These are phyloP conservation scores for Micromesistius poutassou DNA, from an alignment of 2,797 vertebrate species.

Conservation along the genomic window DNA sequence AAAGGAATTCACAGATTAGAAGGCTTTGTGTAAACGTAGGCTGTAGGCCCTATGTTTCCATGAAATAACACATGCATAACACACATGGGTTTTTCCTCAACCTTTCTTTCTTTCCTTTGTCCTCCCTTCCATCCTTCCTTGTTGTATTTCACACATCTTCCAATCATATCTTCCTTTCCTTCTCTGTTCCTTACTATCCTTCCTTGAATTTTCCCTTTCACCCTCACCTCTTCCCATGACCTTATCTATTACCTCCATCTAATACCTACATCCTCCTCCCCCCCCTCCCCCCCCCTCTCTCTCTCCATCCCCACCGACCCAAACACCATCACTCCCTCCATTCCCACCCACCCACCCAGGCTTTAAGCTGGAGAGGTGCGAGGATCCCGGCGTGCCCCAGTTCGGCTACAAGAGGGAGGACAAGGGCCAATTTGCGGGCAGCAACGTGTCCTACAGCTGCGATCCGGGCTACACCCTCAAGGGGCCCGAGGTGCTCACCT, in stretches of 20 bases:
- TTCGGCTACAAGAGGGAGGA: slow-evolving; percentile 94
- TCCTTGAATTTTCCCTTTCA: background rate
- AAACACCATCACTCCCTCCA: background rate
- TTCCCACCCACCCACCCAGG: slow-evolving; percentile 67
- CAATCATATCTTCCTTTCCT: background rate
- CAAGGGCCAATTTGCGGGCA: slow-evolving; percentile 94
- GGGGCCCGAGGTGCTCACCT: slow-evolving; percentile 82
- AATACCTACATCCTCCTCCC: no score
- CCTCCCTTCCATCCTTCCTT: background rate
- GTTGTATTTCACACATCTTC: background rate
- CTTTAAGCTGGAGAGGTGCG: slow-evolving; percentile 95
- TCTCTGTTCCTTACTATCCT: background rate
- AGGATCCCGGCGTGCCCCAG: slow-evolving; percentile 91
- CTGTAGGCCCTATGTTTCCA: background rate
- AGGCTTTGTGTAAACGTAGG: no score
- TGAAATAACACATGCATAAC: background rate
- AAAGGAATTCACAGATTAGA: background rate
- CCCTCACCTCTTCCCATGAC: background rate
- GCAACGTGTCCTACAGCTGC: slow-evolving; percentile 88
- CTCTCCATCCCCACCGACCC: background rate
- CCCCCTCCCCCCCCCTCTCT: background rate
- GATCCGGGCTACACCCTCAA: slow-evolving; percentile 89
- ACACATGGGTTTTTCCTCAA: background rate
- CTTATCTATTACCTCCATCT: no score
- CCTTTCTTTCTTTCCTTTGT: background rate